phyloP scores from a whole-genome alignment of 2,888 invertebrate species.

The Hemaris fuciformis region DNA sequence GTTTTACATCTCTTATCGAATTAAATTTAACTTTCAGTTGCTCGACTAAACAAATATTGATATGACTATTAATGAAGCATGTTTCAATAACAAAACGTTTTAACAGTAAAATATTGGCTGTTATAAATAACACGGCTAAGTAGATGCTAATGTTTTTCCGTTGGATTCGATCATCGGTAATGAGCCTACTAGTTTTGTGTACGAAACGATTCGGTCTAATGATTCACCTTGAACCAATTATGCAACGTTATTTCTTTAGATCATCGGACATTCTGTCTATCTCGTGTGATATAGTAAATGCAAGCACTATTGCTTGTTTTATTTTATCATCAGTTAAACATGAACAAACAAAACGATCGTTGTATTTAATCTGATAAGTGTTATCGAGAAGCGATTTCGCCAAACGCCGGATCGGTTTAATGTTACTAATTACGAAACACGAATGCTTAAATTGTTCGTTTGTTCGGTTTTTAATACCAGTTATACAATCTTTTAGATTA shows the following conservation, averaged over 20 bases:
- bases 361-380: not conserved
- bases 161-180: not conserved
- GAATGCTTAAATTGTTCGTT: not conserved
- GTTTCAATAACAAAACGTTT: not conserved
- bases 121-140: too few relatives aligned
- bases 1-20: too few relatives aligned
- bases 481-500: not conserved
- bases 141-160: not conserved
- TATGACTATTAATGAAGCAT: not conserved
- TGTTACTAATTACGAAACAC: not conserved
- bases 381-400: not conserved
- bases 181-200: constrained; percentile 44
- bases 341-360: constrained; percentile 5
- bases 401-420: not conserved
- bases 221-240: constrained; percentile 68
- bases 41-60: not conserved
- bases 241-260: constrained; percentile 34
- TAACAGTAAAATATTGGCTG: not conserved
- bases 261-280: not conserved
- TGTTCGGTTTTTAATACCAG: not conserved
- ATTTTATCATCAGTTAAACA: not conserved
- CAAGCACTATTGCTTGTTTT: not conserved
- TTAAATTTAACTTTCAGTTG: not conserved
- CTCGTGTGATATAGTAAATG: not conserved
- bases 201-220: constrained; percentile 46